Percentiles rank a stretch among this genome's conserved stretches.
Evolutionary conservation across 2,797 vertebrate species (phyloP).

Genomic region (Clarias laeviceps): DNA sequence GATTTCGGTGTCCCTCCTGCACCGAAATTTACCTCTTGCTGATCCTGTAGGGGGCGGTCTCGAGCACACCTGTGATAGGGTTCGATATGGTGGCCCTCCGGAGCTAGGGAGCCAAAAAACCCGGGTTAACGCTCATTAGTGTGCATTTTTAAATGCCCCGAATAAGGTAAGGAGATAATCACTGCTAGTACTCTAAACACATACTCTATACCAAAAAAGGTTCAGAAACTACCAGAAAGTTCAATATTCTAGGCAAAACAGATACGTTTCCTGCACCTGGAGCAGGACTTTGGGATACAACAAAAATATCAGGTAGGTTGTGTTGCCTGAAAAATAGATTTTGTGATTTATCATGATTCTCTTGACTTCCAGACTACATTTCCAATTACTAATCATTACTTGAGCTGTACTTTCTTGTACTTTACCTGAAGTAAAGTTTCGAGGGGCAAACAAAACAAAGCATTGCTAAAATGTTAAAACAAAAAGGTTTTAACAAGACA

Average conservation of each 20-base stretch:
- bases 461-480: too few species aligned
- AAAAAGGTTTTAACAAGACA: not conserved
- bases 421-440: not conserved
- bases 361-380: not conserved
- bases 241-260: not conserved
- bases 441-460: not conserved
- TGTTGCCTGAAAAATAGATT: too few species aligned
- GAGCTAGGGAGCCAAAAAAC: constrained; percentile 91
- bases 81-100: constrained; percentile 99
- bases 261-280: not conserved
- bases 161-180: not conserved
- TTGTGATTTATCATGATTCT: too few species aligned
- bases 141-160: not conserved
- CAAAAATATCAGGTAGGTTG: not conserved
- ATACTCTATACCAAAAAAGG: not conserved
- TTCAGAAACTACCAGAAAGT: not conserved
- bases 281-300: not conserved
- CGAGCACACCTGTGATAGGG: constrained; percentile 97
- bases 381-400: not conserved
- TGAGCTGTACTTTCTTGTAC: not conserved
- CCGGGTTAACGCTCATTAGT: constrained; percentile 13
- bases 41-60: constrained; percentile 98
- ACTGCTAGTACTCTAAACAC: not conserved
- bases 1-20: not conserved
- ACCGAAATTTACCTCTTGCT: constrained; percentile 94